Conservation (phyloP, 1,140 invertebrate species). For the Diorhabda sublineata region DNA sequence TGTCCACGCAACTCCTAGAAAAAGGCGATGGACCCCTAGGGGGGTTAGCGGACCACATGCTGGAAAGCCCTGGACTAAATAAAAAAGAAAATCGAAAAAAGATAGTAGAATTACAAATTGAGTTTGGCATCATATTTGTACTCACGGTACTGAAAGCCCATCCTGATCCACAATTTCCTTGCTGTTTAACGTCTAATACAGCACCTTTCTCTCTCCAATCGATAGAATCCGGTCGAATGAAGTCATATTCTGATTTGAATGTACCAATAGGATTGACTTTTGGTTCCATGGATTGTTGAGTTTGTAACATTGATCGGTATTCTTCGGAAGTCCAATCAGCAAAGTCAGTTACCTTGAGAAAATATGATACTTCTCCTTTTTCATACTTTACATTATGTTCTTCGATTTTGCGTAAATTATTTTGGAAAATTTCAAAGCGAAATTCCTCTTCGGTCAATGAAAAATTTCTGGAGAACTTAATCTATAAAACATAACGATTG, state of each 20-base stretch:
- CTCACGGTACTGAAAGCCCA: constrained; percentile 24
- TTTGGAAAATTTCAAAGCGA: constrained; percentile 78
- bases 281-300: neutral
- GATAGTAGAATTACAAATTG: no score
- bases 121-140: neutral
- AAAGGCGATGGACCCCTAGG: no score
- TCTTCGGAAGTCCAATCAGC: constrained; percentile 81
- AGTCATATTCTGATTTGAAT: neutral
- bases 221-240: neutral
- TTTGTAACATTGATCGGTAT: constrained; percentile 49
- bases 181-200: constrained; percentile 8
- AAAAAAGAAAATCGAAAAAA: no score
- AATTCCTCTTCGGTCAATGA: constrained; percentile 63
- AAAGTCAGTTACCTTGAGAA: constrained; percentile 72
- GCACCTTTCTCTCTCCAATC: constrained; percentile 6
- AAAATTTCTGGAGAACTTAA: no score
- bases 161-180: constrained; percentile 18
- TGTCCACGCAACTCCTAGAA: no score
- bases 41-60: no score
- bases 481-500: no score
- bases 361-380: constrained; percentile 60
- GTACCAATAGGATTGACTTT: neutral
- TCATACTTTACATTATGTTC: constrained; percentile 73
- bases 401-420: constrained; percentile 78
- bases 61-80: no score